A percentile compares a stretch with the other conserved stretches of the same genome.
These are phyloP conservation scores for Drosophila flavopinicola DNA, from an alignment of 2,888 invertebrate genomes.

Conservation along the genomic window DNA sequence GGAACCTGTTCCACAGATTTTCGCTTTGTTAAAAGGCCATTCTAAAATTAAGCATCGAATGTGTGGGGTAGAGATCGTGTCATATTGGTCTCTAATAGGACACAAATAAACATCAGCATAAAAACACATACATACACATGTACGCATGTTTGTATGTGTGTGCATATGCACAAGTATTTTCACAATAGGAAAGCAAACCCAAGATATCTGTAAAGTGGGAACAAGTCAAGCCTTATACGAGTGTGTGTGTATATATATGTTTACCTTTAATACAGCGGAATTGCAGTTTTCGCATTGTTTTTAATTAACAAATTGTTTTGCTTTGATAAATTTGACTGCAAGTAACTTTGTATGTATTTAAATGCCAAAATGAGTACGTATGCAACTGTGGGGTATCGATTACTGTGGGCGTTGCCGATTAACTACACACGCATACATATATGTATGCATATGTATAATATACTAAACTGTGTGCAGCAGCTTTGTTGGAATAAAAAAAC, in stretches of 20 bases:
- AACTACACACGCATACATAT: not conserved
- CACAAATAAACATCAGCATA: slow-evolving; percentile 58
- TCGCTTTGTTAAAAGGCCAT: slow-evolving; percentile 48
- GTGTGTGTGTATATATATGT: too few relatives aligned
- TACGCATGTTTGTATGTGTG: not conserved
- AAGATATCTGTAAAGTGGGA: not conserved
- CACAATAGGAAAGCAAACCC: not conserved
- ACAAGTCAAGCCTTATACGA: slow-evolving; percentile 1
- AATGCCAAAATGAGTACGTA: not conserved
- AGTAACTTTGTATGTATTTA: not conserved
- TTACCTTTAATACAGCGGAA: too few relatives aligned
- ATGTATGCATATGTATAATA: too few relatives aligned
- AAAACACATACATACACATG: slow-evolving; percentile 23
- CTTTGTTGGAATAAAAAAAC: too few relatives aligned
- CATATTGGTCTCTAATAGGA: slow-evolving; percentile 55
- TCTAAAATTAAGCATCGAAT: slow-evolving; percentile 58
- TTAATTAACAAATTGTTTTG: not conserved
- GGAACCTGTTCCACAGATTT: slow-evolving; percentile 68
- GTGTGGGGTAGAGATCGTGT: slow-evolving; percentile 53
- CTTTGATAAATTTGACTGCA: not conserved
- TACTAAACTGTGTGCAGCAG: too few relatives aligned
- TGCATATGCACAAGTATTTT: not conserved
- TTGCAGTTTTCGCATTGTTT: too few relatives aligned
- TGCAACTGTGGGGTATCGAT: not conserved
- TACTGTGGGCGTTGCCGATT: slow-evolving; percentile 1